Percentiles rank a stretch among this genome's conserved stretches.
phyloP scores from a whole-genome alignment of 1,140 invertebrate species.

The Melanaphis sacchari region DNA sequence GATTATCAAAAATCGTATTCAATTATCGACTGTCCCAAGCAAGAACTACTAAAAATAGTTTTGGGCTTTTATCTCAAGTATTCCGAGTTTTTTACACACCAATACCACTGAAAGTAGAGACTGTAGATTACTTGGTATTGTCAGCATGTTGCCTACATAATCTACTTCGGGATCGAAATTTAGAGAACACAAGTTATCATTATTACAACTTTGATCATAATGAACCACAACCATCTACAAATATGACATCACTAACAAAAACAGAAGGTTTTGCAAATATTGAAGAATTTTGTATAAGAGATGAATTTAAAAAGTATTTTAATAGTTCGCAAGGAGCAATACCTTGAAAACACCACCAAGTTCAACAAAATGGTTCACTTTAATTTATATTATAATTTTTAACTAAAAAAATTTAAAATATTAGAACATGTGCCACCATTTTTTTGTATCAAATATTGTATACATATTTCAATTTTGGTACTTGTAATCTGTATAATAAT shows the following conservation, averaged over 20 bases:
- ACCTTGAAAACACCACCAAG: neutral
- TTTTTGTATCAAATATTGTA: too few relatives aligned
- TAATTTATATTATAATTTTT: too few relatives aligned
- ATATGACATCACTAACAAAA: neutral
- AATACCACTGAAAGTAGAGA: neutral
- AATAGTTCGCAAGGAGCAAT: neutral
- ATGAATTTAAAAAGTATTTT: neutral
- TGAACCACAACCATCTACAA: neutral
- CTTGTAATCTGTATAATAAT: too few relatives aligned
- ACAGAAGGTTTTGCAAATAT: neutral
- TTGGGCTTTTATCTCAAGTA: neutral
- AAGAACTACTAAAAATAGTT: neutral
- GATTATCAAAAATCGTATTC: slow-evolving; percentile 58
- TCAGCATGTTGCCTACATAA: neutral
- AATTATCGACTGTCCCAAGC: neutral
- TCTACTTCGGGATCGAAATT: neutral
- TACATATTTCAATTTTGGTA: too few relatives aligned
- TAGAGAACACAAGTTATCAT: neutral
- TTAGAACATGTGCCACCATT: too few relatives aligned
- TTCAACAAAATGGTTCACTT: too few relatives aligned
- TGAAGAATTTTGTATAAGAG: neutral
- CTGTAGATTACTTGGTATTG: neutral
- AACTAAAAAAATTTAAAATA: too few relatives aligned
- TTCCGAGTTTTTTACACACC: neutral
- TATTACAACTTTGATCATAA: neutral